These are phyloP conservation scores for Zygaena filipendulae DNA, from an alignment of 2,888 invertebrate species.

Conservation along the genomic window DNA sequence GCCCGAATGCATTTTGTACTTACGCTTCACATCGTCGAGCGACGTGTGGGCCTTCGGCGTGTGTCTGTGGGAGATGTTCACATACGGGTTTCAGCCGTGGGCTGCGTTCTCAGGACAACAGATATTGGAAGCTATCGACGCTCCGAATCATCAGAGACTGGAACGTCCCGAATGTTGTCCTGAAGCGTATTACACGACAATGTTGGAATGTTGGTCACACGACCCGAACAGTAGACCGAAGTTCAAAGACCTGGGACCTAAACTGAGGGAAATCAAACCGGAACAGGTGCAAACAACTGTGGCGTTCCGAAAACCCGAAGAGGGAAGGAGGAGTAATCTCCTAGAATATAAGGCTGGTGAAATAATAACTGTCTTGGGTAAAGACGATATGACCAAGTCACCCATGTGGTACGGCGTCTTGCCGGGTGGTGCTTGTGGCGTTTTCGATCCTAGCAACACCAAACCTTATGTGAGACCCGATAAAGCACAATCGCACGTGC, in stretches of 20 bases:
- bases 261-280: slow-evolving; percentile 87
- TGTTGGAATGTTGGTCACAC: slow-evolving; percentile 97
- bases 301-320: slow-evolving; percentile 54
- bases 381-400: slow-evolving; percentile 66
- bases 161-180: slow-evolving; percentile 97
- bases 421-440: slow-evolving; percentile 90
- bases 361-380: slow-evolving; percentile 85
- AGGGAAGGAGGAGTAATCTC: slow-evolving; percentile 71
- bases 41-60: slow-evolving; percentile 99
- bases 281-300: slow-evolving; percentile 85
- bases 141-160: slow-evolving; percentile 87
- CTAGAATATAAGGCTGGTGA: slow-evolving; percentile 89
- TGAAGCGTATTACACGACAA: slow-evolving; percentile 88
- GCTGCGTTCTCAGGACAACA: slow-evolving; percentile 93
- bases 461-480: slow-evolving; percentile 71
- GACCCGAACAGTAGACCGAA: slow-evolving; percentile 89
- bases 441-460: slow-evolving; percentile 90
- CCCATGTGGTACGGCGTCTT: slow-evolving; percentile 92
- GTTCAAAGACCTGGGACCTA: slow-evolving; percentile 84
- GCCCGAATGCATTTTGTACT: slow-evolving; percentile 95
- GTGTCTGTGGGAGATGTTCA: slow-evolving; percentile 99
- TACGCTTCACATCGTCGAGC: slow-evolving; percentile 95
- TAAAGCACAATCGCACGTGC: slow-evolving; percentile 21
- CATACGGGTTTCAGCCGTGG: slow-evolving; percentile 99
- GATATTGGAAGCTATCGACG: slow-evolving; percentile 95